These are phyloP conservation scores for Vireo griseus DNA, from an alignment of 2,797 vertebrate genomes.

Conservation along the genomic window DNA sequence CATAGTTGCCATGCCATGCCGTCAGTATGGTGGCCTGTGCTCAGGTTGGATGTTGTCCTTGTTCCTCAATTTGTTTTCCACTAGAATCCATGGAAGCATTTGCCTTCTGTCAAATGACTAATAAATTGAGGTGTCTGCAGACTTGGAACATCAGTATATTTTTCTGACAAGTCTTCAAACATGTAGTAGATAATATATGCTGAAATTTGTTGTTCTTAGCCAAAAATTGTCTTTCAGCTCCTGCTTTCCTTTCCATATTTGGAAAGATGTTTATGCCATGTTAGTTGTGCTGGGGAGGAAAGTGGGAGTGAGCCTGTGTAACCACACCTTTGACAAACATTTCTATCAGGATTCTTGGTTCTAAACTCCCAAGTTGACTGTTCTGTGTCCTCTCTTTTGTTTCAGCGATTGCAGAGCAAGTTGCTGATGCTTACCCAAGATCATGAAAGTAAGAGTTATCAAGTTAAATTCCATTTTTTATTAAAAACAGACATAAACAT, in stretches of 20 bases:
- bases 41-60: background rate
- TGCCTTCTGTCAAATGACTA: background rate
- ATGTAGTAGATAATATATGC: background rate
- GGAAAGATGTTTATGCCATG: background rate
- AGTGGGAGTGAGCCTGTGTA: background rate
- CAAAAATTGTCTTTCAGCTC: background rate
- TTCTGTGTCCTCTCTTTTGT: background rate
- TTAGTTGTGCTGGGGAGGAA: background rate
- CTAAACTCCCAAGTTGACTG: background rate
- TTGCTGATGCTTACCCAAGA: slow-evolving; percentile 74
- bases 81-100: background rate
- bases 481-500: background rate
- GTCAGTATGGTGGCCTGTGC: background rate
- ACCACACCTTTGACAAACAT: background rate
- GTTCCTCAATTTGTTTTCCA: background rate
- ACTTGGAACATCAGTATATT: background rate
- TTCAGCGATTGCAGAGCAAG: slow-evolving; percentile 81
- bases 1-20: background rate
- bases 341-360: background rate
- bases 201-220: background rate
- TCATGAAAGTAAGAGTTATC: slow-evolving; percentile 66
- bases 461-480: background rate
- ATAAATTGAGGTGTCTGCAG: background rate
- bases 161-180: background rate
- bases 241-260: background rate